phyloP scores from a whole-genome alignment of 1,140 invertebrate species.

The Magallana angulata region DNA sequence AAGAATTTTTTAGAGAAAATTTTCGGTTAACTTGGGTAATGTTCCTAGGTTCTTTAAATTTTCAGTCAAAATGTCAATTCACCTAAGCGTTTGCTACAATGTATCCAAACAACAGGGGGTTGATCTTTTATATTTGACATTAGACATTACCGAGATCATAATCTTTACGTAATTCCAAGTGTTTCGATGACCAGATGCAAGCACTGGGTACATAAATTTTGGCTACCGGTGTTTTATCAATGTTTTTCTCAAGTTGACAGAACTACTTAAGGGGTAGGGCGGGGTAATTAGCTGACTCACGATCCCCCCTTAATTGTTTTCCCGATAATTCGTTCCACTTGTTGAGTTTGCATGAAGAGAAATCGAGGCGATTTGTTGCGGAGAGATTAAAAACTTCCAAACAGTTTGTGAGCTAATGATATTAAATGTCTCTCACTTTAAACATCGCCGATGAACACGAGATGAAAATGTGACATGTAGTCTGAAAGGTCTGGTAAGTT shows the following conservation, averaged over 20 bases:
- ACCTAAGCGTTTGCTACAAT: neutral
- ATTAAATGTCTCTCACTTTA: too few relatives aligned
- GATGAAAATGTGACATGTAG: too few relatives aligned
- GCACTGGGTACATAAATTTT: neutral
- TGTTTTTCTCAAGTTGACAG: neutral
- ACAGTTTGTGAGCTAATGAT: neutral
- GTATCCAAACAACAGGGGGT: neutral
- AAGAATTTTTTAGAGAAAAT: too few relatives aligned
- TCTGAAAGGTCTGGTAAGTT: too few relatives aligned
- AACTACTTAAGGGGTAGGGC: conserved; percentile 35
- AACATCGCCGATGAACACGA: too few relatives aligned
- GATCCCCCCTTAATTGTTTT: conserved; percentile 32
- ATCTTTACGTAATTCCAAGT: conserved; percentile 19
- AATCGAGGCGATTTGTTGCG: neutral
- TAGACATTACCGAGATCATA: neutral
- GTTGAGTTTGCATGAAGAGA: conserved; percentile 2
- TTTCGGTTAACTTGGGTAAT: neutral
- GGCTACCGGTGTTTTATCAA: neutral
- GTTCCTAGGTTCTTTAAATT: neutral
- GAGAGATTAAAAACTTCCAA: neutral
- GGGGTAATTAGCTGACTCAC: conserved; percentile 34
- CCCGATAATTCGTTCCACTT: neutral
- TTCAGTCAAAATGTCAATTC: neutral
- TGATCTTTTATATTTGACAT: conserved; percentile 4
- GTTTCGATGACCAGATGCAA: neutral